phyloP scores from a whole-genome alignment of 2,113 vertebrate genomes.

The Paralichthys olivaceus region DNA sequence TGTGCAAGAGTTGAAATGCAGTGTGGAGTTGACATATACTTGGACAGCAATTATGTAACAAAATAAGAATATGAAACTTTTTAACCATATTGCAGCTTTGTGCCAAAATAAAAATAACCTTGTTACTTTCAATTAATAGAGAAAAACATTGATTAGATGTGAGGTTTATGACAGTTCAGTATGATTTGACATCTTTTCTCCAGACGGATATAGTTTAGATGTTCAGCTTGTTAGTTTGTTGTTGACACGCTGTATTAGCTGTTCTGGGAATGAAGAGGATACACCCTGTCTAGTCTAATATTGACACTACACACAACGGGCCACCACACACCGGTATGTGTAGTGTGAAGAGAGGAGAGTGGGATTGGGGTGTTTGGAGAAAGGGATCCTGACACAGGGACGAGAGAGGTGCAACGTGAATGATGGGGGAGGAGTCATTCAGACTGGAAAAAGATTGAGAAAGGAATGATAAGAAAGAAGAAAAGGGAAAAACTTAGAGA shows the following conservation, averaged over 20 bases:
- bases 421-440: not conserved
- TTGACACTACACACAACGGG: slow-evolving; percentile 70
- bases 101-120: too few species aligned
- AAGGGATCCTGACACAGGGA: not conserved
- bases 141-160: not conserved
- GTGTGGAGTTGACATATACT: not conserved
- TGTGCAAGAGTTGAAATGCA: not conserved
- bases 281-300: slow-evolving; percentile 74
- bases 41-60: too few species aligned
- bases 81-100: too few species aligned
- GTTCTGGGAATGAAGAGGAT: slow-evolving; percentile 46
- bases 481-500: not conserved
- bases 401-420: not conserved
- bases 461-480: not conserved
- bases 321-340: slow-evolving; percentile 53
- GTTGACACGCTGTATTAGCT: slow-evolving; percentile 56
- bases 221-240: slow-evolving; percentile 17
- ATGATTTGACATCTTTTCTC: not conserved
- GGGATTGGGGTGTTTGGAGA: slow-evolving; percentile 11
- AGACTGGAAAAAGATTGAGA: not conserved
- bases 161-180: not conserved
- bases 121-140: not conserved
- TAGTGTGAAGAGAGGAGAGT: not conserved
- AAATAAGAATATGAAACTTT: too few species aligned
- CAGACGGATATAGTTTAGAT: slow-evolving; percentile 14